Base-by-base conservation (phyloP, 2,113 vertebrate species). In the Saccopteryx bilineata region DNA sequence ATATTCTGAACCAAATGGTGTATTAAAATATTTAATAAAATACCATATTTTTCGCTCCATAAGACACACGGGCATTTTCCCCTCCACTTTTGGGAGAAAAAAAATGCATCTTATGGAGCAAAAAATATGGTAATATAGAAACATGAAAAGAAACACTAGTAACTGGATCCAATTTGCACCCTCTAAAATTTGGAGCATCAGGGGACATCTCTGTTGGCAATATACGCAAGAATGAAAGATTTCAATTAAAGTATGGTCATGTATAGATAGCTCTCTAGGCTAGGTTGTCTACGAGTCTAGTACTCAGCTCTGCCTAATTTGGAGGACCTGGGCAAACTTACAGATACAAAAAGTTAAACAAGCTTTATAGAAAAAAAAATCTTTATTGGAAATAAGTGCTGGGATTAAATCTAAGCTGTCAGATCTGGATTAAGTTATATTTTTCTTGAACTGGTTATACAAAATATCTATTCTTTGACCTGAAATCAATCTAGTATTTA, bases 361-460 rank as follows among this genome's bases (percentile, higher is more conserved):
- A 96, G 13, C 11, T 93, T 81, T 86, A 63, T 48, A 58, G 75
- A 13, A 65, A 68, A 21, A 15, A 21, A 15, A 72, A 74, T 90
- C 65, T 58, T 90, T 28, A 56, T 54, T 85, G 74, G 48, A 63
- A 87, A 82, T 69, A 87, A 87, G 90, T 75, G 5, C 28, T 54
- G 54, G 14, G 48, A 52, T 72, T 89, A 84, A 88, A 63, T 78
- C 33, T 79, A 92, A 60, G 39, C 72, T 14, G n/a, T 80, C n/a
- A 54, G 11, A 54, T 80, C 31, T 80, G 74, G 8, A 71, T 78
- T 76, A 86, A 84, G 5, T 83, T 83, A 63, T 63, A 50, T 83
- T 88, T 85, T 81, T 83, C 88, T 84, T 92, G 7, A 88, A 92
- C 48, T 87, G 65, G 63, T 46, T 83, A 39, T 26, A 71, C 10